Percentiles rank a stretch among this genome's conserved stretches.
Evolutionary conservation across 2,888 invertebrate genomes (phyloP).

Genomic region (Idaea biselata): DNA sequence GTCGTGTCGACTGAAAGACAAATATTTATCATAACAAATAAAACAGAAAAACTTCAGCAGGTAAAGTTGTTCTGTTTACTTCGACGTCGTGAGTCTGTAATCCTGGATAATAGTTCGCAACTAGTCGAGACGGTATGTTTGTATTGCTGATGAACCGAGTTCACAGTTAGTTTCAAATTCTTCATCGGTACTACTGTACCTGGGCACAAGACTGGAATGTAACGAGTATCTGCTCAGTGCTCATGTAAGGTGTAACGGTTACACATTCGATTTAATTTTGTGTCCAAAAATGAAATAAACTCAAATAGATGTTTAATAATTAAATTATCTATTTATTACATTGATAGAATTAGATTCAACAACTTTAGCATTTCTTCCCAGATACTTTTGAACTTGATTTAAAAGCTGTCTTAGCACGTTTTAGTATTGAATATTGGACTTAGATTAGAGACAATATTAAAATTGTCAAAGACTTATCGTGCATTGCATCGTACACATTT

Average conservation of each 20-base stretch:
- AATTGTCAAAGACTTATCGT: too few relatives aligned
- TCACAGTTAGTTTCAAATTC: conserved; percentile 55
- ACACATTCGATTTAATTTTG: too few relatives aligned
- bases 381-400: too few relatives aligned
- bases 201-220: conserved; percentile 34
- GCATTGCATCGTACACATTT: too few relatives aligned
- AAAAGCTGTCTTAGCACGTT: too few relatives aligned
- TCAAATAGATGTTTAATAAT: too few relatives aligned
- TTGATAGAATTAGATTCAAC: too few relatives aligned
- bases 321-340: too few relatives aligned
- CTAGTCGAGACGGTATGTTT: conserved; percentile 61
- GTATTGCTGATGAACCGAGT: conserved; percentile 64
- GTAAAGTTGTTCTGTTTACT: conserved; percentile 44
- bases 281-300: too few relatives aligned
- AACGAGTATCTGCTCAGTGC: conserved; percentile 32
- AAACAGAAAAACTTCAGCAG: conserved; percentile 35
- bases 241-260: background rate
- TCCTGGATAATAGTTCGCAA: conserved; percentile 68
- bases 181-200: conserved; percentile 40
- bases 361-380: too few relatives aligned
- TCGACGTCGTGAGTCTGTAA: conserved; percentile 58
- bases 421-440: too few relatives aligned
- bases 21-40: conserved; percentile 22
- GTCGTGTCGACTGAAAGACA: conserved; percentile 7
- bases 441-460: too few relatives aligned